Conservation (phyloP, 1,140 invertebrate species). For the Metaphire vulgaris region DNA sequence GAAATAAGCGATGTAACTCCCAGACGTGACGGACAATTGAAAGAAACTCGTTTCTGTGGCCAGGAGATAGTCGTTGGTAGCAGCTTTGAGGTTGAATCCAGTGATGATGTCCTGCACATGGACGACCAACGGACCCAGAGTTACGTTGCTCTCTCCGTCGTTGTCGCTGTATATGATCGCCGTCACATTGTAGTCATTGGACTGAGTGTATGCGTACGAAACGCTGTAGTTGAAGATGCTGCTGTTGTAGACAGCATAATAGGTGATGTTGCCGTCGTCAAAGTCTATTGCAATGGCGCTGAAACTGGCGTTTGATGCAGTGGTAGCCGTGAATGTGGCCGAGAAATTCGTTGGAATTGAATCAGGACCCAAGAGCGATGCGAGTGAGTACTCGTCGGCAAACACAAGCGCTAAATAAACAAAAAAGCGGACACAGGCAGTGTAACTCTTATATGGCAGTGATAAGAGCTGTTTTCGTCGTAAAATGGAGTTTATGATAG, state of each 20-base stretch:
- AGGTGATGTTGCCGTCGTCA: not conserved
- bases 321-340: not conserved
- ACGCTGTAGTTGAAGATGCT: too few relatives aligned
- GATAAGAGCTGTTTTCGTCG: too few relatives aligned
- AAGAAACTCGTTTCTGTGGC: too few relatives aligned
- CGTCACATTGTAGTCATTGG: not conserved
- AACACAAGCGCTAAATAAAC: too few relatives aligned
- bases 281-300: not conserved
- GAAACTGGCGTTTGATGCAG: not conserved
- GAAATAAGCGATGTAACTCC: not conserved
- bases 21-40: too few relatives aligned
- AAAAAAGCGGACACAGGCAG: not conserved
- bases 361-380: too few relatives aligned
- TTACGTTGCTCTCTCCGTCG: not conserved
- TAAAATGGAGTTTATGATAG: too few relatives aligned
- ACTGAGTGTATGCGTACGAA: too few relatives aligned
- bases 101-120: not conserved
- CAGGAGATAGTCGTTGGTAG: not conserved
- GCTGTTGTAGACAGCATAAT: not conserved
- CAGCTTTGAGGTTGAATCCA: not conserved
- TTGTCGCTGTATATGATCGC: not conserved
- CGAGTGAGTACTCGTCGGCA: too few relatives aligned
- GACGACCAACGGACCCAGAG: not conserved
- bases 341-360: not conserved
- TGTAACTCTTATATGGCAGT: too few relatives aligned